Evolutionary conservation across 92 coral and sea anemone species (phyloP).

Genomic region (Palythoa heliodiscus): DNA sequence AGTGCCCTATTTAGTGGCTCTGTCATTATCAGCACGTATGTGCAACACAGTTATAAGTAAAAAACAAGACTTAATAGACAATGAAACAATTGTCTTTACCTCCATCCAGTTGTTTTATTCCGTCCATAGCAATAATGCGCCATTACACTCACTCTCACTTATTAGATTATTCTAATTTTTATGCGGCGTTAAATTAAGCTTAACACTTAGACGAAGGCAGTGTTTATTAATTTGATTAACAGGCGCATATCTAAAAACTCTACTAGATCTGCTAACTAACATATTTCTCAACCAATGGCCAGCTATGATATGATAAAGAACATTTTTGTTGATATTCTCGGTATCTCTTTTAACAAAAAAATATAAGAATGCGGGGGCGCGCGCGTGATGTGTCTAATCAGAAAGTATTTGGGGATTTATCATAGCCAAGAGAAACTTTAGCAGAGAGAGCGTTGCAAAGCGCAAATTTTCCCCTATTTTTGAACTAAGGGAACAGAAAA

Average conservation of each 20-base stretch:
- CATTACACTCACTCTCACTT: background rate
- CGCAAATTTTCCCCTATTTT: background rate
- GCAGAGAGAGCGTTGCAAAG: background rate
- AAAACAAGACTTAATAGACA: background rate
- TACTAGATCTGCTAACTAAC: background rate
- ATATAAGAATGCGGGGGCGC: background rate
- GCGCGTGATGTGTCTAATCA: background rate
- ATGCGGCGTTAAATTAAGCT: background rate
- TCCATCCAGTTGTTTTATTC: background rate
- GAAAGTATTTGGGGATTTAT: too few species aligned
- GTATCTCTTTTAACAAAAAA: conserved; percentile 1
- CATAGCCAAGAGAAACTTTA: background rate
- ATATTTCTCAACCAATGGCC: background rate
- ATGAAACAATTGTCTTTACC: background rate
- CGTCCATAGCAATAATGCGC: background rate
- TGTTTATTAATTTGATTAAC: background rate
- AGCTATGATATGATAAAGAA: background rate
- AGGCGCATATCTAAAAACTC: background rate
- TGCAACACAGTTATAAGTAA: too few species aligned
- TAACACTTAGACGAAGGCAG: background rate
- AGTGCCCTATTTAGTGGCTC: too few species aligned
- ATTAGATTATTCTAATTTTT: background rate
- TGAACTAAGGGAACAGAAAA: background rate
- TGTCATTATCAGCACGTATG: too few species aligned
- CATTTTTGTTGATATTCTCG: too few species aligned